These are phyloP conservation scores for Harmothoe impar DNA, from an alignment of 2,888 invertebrate genomes.

Conservation along the genomic window DNA sequence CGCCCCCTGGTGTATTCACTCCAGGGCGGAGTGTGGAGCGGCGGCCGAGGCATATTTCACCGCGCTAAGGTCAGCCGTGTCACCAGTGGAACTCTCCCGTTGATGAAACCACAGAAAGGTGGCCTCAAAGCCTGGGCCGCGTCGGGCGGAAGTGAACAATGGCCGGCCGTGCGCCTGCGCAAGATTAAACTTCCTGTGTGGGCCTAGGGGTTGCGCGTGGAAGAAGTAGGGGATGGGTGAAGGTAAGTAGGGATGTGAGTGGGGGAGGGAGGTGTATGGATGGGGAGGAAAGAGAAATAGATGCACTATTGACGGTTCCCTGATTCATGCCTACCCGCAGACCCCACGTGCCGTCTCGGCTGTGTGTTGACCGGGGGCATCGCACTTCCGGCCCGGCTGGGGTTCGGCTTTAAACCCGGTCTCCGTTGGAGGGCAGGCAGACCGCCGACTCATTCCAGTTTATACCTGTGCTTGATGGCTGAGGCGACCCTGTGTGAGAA, in stretches of 20 bases:
- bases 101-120: conserved; percentile 60
- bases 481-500: neutral
- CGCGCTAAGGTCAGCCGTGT: conserved; percentile 39
- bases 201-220: neutral
- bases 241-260: neutral
- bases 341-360: neutral
- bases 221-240: neutral
- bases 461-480: neutral
- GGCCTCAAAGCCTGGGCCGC: conserved; percentile 10
- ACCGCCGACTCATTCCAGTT: neutral
- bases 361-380: conserved; percentile 11
- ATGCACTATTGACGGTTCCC: conserved; percentile 2
- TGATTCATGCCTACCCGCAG: neutral
- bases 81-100: conserved; percentile 47
- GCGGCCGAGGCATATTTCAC: conserved; percentile 35
- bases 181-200: conserved; percentile 51
- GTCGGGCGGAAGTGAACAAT: conserved; percentile 55
- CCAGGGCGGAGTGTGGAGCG: conserved; percentile 27
- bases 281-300: conserved; percentile 11
- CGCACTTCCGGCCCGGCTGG: neutral
- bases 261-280: conserved; percentile 17
- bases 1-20: conserved; percentile 54
- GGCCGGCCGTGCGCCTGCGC: conserved; percentile 44
- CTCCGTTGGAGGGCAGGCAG: neutral
- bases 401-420: neutral